Evolutionary conservation across 2,113 vertebrate species (phyloP).

Genomic region (Prunella fulvescens): DNA sequence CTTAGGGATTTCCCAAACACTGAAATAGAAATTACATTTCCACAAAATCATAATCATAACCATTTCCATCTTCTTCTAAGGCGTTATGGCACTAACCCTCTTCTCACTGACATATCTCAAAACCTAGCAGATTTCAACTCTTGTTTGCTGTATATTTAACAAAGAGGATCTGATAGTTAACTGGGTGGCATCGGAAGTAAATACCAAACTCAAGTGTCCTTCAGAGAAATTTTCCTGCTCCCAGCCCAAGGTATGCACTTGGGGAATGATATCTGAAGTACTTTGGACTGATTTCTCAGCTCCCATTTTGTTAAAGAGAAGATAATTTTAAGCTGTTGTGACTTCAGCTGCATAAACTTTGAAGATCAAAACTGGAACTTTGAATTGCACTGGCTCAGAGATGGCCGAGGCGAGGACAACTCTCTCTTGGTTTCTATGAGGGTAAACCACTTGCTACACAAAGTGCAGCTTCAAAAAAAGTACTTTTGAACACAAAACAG

Average conservation of each 20-base stretch:
- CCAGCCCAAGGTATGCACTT: neutral
- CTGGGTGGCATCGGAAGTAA: constrained; percentile 10
- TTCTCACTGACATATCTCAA: neutral
- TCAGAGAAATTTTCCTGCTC: neutral
- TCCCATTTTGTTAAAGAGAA: neutral
- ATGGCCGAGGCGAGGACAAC: neutral
- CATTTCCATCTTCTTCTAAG: neutral
- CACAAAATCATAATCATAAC: neutral
- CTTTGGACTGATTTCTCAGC: neutral
- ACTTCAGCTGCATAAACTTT: neutral
- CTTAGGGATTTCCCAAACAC: neutral
- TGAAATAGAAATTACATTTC: neutral
- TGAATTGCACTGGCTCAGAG: neutral
- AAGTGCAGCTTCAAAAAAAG: neutral
- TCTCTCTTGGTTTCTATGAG: neutral
- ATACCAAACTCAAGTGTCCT: neutral
- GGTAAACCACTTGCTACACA: neutral
- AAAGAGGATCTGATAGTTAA: neutral
- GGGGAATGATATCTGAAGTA: neutral
- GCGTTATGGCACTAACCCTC: neutral
- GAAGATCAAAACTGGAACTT: neutral
- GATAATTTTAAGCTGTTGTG: neutral
- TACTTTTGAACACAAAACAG: constrained; percentile 26
- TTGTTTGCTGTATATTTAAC: neutral
- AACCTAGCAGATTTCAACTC: neutral